phyloP scores from a whole-genome alignment of 2,797 vertebrate species.

The Sebastes itinus region DNA sequence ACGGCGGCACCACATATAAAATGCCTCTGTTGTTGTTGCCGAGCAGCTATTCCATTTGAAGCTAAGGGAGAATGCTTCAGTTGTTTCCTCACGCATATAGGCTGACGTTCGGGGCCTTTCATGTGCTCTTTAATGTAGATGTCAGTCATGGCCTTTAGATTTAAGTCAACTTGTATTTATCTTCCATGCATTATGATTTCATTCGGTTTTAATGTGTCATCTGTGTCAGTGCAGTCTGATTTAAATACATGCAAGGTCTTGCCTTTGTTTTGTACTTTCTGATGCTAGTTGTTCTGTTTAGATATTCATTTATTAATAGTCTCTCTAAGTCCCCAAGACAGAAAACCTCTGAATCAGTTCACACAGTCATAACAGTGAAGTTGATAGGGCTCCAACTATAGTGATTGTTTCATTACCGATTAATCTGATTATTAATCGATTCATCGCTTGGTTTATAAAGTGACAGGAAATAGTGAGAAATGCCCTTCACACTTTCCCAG shows the following conservation, averaged over 20 bases:
- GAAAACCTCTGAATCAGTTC: background rate
- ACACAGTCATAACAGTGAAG: background rate
- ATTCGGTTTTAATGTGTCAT: slow-evolving; percentile 4
- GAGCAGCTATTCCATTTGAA: slow-evolving; percentile 16
- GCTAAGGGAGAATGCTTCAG: background rate
- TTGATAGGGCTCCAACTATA: background rate
- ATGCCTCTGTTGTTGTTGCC: slow-evolving; percentile 9
- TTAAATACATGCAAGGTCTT: background rate
- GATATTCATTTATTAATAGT: background rate
- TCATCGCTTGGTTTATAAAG: background rate
- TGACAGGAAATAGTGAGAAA: background rate
- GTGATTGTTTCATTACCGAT: background rate
- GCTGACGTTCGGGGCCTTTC: background rate
- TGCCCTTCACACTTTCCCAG: background rate
- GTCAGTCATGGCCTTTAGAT: slow-evolving; percentile 4
- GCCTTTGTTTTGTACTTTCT: background rate
- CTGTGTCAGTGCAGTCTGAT: background rate
- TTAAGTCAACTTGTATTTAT: slow-evolving; percentile 4
- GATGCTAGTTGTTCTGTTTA: background rate
- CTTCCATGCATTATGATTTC: background rate
- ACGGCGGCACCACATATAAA: slow-evolving; percentile 1
- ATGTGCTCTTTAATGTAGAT: background rate
- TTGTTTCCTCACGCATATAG: background rate
- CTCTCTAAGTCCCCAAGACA: background rate
- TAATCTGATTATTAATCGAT: background rate